phyloP scores from a whole-genome alignment of 2,113 vertebrate species.

The Mastomys coucha region DNA sequence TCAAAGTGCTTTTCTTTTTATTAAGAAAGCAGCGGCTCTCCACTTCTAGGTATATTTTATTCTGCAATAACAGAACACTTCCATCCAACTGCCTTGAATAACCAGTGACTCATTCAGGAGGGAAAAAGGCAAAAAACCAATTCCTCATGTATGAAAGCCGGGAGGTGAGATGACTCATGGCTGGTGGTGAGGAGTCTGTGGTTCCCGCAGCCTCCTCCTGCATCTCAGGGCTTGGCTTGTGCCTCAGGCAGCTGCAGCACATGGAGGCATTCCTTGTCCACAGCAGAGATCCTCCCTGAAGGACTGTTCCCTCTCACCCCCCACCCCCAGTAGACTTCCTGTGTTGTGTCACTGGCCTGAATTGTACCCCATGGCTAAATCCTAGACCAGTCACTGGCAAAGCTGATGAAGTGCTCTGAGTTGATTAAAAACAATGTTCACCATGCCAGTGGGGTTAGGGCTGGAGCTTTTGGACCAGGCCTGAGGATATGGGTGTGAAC shows the following conservation, averaged over 20 bases:
- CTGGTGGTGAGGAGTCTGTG: not conserved
- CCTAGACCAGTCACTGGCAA: not conserved
- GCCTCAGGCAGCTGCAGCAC: not conserved
- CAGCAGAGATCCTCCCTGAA: not conserved
- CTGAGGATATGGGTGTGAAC: not conserved
- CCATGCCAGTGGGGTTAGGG: not conserved
- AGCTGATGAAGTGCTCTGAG: not conserved
- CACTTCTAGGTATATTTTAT: not conserved
- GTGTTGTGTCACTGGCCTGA: not conserved
- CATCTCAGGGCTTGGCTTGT: not conserved
- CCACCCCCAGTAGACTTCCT: not conserved
- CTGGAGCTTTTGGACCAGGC: not conserved
- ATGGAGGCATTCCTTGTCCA: not conserved
- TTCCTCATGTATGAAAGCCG: not conserved
- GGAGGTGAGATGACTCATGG: not conserved
- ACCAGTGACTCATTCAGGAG: not conserved
- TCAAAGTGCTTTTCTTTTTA: not conserved
- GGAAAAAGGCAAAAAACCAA: not conserved
- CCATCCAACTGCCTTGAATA: not conserved
- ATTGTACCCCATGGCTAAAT: not conserved
- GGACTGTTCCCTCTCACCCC: not conserved
- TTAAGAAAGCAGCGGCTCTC: not conserved
- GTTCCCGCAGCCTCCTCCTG: not conserved
- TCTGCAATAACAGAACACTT: constrained; percentile 29
- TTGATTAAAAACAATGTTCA: not conserved